These are phyloP conservation scores for Brienomyrus brachyistius DNA, from an alignment of 2,113 vertebrate genomes.

Conservation along the genomic window DNA sequence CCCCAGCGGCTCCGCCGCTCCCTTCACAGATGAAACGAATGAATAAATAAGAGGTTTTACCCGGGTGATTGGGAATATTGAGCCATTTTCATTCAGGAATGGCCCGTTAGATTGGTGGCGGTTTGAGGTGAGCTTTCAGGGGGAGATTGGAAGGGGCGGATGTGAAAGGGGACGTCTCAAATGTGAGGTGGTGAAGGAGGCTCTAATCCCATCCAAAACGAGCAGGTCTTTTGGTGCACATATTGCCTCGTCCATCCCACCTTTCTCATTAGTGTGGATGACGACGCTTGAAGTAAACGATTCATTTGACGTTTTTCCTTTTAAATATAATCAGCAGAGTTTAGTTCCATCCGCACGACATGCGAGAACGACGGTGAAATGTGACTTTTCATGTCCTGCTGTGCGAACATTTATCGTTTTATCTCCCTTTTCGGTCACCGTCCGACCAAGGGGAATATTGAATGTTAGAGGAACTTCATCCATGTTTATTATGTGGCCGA, in stretches of 20 bases:
- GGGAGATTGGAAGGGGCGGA: not conserved
- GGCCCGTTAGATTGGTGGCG: not conserved
- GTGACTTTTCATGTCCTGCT: too few species aligned
- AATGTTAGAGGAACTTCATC: too few species aligned
- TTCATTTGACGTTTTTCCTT: too few species aligned
- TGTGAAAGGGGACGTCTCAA: not conserved
- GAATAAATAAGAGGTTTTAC: constrained; percentile 13
- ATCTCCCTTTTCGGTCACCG: too few species aligned
- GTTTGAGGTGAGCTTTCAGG: not conserved
- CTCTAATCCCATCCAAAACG: not conserved
- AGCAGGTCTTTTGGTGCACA: not conserved
- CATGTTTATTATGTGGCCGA: too few species aligned
- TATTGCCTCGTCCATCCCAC: not conserved
- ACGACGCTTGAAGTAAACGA: too few species aligned
- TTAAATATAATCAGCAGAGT: too few species aligned
- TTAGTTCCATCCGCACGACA: too few species aligned
- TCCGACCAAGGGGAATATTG: too few species aligned
- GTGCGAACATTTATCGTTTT: too few species aligned
- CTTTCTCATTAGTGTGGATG: too few species aligned
- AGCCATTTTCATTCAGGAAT: not conserved
- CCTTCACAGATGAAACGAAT: constrained; percentile 15
- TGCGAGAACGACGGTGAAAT: too few species aligned
- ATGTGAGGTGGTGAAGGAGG: not conserved
- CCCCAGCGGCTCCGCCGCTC: not conserved
- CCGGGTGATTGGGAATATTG: not conserved